Evolutionary conservation across 2,888 invertebrate species (phyloP).

Genomic region (Phyllotreta striolata): DNA sequence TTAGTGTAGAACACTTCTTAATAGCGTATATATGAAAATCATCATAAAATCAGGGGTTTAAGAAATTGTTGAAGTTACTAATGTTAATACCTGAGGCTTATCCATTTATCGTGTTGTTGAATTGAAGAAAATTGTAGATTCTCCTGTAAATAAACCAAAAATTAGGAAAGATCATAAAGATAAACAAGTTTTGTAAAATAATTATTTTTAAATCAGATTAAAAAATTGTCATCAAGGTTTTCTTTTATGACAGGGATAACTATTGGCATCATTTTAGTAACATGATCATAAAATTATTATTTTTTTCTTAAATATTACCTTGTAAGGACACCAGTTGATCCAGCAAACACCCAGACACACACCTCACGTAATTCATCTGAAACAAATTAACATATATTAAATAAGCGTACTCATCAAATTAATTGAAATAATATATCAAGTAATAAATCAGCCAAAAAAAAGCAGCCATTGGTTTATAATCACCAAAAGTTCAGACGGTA

Average conservation of each 20-base stretch:
- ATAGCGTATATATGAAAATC: slow-evolving; percentile 45
- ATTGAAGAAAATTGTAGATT: no score
- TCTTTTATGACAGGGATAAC: slow-evolving; percentile 34
- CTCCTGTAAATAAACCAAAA: no score
- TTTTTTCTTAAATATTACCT: background rate
- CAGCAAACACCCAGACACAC: no score
- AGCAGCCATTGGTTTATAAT: slow-evolving; percentile 44
- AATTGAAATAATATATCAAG: background rate
- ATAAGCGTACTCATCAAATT: background rate
- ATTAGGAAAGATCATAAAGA: no score
- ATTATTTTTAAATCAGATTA: slow-evolving; percentile 12
- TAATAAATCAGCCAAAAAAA: slow-evolving; percentile 22
- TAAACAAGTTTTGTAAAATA: no score
- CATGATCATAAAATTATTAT: background rate
- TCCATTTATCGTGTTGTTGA: no score
- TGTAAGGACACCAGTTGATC: no score
- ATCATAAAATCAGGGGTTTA: slow-evolving; percentile 29
- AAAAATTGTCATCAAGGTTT: slow-evolving; percentile 18
- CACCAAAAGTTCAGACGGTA: slow-evolving; percentile 43
- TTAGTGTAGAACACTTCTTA: slow-evolving; percentile 39
- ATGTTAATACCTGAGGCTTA: background rate
- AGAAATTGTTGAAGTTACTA: background rate
- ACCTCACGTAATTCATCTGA: background rate
- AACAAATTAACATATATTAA: background rate
- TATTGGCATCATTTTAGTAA: slow-evolving; percentile 16